Evolutionary conservation across 2,113 vertebrate species (phyloP).

Genomic region (Panurus biarmicus): DNA sequence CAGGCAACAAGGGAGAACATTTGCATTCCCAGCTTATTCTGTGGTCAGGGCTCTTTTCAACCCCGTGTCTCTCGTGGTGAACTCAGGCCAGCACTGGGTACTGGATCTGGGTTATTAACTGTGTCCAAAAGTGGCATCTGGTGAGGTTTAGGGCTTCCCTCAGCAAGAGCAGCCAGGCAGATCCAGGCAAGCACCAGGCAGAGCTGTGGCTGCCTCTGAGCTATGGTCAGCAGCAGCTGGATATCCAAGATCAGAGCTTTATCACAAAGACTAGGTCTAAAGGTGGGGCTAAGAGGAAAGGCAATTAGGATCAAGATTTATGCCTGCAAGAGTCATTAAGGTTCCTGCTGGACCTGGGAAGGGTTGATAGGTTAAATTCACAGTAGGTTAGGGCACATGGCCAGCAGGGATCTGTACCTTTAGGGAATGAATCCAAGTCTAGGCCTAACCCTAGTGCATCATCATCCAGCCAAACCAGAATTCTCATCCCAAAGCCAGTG

Average conservation of each 20-base stretch:
- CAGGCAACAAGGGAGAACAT: not conserved
- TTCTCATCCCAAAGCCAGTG: not conserved
- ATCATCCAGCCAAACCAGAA: not conserved
- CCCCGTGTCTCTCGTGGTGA: rapidly evolving
- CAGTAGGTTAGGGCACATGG: not conserved
- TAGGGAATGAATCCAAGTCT: not conserved
- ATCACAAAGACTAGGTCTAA: not conserved
- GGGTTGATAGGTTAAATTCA: not conserved
- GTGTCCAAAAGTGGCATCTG: not conserved
- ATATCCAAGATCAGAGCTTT: not conserved
- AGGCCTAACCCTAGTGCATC: not conserved
- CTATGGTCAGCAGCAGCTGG: not conserved
- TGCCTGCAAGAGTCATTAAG: not conserved
- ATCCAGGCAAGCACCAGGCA: not conserved
- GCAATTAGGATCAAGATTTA: not conserved
- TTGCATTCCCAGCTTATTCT: not conserved
- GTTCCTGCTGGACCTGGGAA: not conserved
- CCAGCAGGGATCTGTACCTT: not conserved
- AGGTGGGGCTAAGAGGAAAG: not conserved
- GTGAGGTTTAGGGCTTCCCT: not conserved
- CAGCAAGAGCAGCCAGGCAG: not conserved
- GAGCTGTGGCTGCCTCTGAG: not conserved
- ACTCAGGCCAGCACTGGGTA: not conserved
- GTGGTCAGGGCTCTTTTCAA: not conserved
- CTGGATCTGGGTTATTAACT: not conserved